phyloP scores from a whole-genome alignment of 2,888 invertebrate genomes.

The Ischnus inquisitorius region DNA sequence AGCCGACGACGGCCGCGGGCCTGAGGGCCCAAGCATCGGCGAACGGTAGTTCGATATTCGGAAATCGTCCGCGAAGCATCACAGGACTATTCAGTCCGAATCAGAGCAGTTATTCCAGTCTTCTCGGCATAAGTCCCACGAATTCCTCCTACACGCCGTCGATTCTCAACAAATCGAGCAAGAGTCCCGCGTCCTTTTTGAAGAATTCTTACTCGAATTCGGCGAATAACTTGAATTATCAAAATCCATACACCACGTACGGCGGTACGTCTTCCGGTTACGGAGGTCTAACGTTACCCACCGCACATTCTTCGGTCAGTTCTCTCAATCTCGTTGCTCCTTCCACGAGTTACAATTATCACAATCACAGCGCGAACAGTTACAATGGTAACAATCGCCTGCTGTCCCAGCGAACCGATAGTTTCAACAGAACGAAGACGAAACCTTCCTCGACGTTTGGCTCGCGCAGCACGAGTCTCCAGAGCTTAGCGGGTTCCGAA shows the following conservation, averaged over 20 bases:
- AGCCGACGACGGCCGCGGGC: conserved; percentile 84
- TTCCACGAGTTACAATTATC: conserved; percentile 79
- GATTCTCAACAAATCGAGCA: conserved; percentile 75
- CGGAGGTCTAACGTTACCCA: conserved; percentile 89
- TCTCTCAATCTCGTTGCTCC: conserved; percentile 88
- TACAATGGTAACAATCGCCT: conserved; percentile 73
- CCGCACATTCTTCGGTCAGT: conserved; percentile 86
- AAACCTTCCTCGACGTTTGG: conserved; percentile 77
- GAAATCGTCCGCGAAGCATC: conserved; percentile 82
- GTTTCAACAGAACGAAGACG: conserved; percentile 79
- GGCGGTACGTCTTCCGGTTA: conserved; percentile 90
- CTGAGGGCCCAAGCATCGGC: conserved; percentile 84
- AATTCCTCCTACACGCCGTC: conserved; percentile 79
- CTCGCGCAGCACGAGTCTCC: conserved; percentile 84
- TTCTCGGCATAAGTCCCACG: conserved; percentile 78
- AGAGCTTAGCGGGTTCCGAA: conserved; percentile 88
- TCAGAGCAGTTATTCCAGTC: conserved; percentile 80
- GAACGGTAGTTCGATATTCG: conserved; percentile 84
- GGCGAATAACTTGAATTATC: conserved; percentile 85
- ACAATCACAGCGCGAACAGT: conserved; percentile 71
- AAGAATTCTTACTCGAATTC: conserved; percentile 84
- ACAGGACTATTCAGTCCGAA: conserved; percentile 80
- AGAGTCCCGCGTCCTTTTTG: conserved; percentile 74
- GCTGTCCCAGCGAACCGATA: conserved; percentile 78
- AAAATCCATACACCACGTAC: conserved; percentile 86